Evolutionary conservation across 2,888 invertebrate species (phyloP).

Genomic region (Temnothorax rugatulus): DNA sequence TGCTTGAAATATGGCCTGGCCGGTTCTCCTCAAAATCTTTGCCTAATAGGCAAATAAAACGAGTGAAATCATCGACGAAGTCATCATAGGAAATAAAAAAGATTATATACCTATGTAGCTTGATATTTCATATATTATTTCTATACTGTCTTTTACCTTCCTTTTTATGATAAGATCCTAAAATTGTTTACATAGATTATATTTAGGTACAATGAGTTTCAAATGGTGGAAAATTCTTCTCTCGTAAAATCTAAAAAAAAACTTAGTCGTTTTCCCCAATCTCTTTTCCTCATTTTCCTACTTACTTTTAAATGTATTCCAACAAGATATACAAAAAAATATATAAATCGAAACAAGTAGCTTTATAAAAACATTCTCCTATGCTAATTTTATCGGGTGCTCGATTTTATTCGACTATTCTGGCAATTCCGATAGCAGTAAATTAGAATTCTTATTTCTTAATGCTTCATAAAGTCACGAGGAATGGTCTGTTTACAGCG

Average conservation of each 20-base stretch:
- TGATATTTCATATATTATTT: not conserved
- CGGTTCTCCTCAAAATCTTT: slow-evolving; percentile 54
- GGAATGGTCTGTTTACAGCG: slow-evolving; percentile 31
- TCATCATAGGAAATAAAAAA: slow-evolving; percentile 17
- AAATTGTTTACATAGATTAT: not conserved
- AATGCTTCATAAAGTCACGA: slow-evolving; percentile 27
- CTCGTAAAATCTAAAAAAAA: not conserved
- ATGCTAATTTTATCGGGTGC: not conserved
- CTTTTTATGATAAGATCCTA: not conserved
- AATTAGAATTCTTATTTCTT: slow-evolving; percentile 31
- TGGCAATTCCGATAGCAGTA: not conserved
- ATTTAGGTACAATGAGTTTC: not conserved
- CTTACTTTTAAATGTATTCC: not conserved
- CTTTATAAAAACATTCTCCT: not conserved
- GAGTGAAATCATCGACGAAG: not conserved
- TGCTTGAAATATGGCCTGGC: slow-evolving; percentile 59
- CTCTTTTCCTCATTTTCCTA: not conserved
- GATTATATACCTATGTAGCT: not conserved
- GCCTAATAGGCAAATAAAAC: slow-evolving; percentile 48
- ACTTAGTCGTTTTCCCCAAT: not conserved
- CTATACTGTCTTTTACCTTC: not conserved
- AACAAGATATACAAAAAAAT: not conserved
- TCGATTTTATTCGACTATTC: not conserved
- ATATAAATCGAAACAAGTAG: not conserved
- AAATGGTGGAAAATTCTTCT: not conserved